Percentiles rank a stretch among this genome's conserved stretches.
These are phyloP conservation scores for Pelosia muscerda DNA, from an alignment of 2,888 invertebrate genomes.

Conservation along the genomic window DNA sequence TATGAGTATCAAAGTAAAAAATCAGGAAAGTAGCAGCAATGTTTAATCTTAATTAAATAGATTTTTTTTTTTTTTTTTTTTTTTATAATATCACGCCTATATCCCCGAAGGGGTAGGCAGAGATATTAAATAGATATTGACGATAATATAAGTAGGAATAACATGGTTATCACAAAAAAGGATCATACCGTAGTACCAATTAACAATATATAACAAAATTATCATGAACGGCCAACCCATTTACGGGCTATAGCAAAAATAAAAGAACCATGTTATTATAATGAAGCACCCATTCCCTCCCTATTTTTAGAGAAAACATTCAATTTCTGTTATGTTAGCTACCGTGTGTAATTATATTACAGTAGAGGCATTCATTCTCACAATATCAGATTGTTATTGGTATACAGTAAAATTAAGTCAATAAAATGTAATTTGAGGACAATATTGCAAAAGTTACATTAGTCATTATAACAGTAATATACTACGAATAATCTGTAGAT, in stretches of 20 bases:
- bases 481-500: no score
- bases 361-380: background rate
- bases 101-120: no score
- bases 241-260: conserved; percentile 38
- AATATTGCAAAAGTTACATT: no score
- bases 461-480: no score
- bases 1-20: no score
- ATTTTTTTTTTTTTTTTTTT: no score
- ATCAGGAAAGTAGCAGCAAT: no score
- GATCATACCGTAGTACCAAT: background rate
- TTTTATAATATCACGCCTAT: no score
- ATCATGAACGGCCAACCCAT: conserved; percentile 26
- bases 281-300: conserved; percentile 30
- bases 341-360: conserved; percentile 26
- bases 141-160: background rate
- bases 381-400: conserved; percentile 3
- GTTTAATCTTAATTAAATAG: no score
- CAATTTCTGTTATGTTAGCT: conserved; percentile 29
- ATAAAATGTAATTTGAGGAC: background rate
- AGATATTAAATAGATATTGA: no score
- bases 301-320: conserved; percentile 34
- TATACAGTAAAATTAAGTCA: background rate
- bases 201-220: conserved; percentile 6
- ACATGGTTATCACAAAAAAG: background rate
- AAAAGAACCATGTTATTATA: conserved; percentile 37